A percentile compares a stretch with the other conserved stretches of the same genome.
phyloP scores from a whole-genome alignment of 2,888 invertebrate genomes.

The Drosophila borealis region DNA sequence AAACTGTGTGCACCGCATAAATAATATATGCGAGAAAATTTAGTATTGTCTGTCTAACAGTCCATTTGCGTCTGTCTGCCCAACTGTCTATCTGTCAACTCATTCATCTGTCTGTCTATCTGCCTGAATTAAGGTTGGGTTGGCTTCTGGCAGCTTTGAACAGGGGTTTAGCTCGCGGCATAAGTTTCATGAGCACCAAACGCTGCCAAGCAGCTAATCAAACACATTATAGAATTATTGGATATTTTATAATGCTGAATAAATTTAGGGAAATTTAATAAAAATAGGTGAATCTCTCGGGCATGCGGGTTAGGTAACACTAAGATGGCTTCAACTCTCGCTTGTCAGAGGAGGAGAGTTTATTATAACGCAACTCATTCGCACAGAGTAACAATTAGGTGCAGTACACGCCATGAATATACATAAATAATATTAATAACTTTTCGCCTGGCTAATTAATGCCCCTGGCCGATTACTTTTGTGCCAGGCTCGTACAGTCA shows the following conservation, averaged over 20 bases:
- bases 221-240: slow-evolving; percentile 54
- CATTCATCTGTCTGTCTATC: slow-evolving; percentile 1
- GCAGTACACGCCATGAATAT: slow-evolving; percentile 28
- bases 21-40: slow-evolving; percentile 43
- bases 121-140: not conserved
- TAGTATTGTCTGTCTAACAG: slow-evolving; percentile 3
- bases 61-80: not conserved
- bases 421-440: slow-evolving; percentile 74
- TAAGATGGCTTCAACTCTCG: not conserved
- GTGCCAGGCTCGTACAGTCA: slow-evolving; percentile 30
- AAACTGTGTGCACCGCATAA: slow-evolving; percentile 59
- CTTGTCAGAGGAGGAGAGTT: slow-evolving; percentile 27
- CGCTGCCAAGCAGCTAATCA: slow-evolving; percentile 16
- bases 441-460: slow-evolving; percentile 47
- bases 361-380: slow-evolving; percentile 36
- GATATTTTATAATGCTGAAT: slow-evolving; percentile 62
- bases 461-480: slow-evolving; percentile 23
- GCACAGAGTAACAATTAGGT: slow-evolving; percentile 56
- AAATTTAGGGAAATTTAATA: slow-evolving; percentile 17
- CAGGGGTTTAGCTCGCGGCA: slow-evolving; percentile 33
- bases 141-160: slow-evolving; percentile 15
- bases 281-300: not conserved
- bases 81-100: slow-evolving; percentile 4
- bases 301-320: not conserved
- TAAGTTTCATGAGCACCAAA: slow-evolving; percentile 51